phyloP scores from a whole-genome alignment of 2,797 vertebrate genomes.

The Cynopterus sphinx region DNA sequence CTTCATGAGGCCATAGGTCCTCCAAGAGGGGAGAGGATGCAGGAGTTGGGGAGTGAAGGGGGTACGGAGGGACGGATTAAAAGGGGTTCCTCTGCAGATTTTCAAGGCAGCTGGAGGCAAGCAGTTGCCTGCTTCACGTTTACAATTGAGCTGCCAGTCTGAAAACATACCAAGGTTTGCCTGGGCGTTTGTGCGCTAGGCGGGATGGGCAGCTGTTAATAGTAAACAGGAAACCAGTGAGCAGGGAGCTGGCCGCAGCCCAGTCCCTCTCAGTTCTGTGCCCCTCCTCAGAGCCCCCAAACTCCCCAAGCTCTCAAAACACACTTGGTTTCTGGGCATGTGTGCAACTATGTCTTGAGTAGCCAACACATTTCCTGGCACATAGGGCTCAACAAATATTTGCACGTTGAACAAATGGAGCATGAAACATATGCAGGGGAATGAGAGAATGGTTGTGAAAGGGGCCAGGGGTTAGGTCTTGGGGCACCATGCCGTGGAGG shows the following conservation, averaged over 20 bases:
- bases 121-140: conserved; percentile 44
- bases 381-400: conserved; percentile 31
- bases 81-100: conserved; percentile 36
- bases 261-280: conserved; percentile 46
- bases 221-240: conserved; percentile 81
- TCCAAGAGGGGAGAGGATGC: background rate
- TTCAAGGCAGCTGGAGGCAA: conserved; percentile 40
- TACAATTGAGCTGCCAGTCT: conserved; percentile 49
- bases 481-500: background rate
- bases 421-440: background rate
- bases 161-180: conserved; percentile 63
- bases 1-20: conserved; percentile 64
- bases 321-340: conserved; percentile 36
- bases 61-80: conserved; percentile 30
- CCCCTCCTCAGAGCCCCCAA: conserved; percentile 61
- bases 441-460: background rate
- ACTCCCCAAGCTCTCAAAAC: conserved; percentile 47
- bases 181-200: conserved; percentile 62
- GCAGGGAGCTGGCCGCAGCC: conserved; percentile 64
- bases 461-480: background rate
- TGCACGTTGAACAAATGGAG: background rate
- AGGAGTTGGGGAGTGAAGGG: conserved; percentile 38
- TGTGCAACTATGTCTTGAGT: conserved; percentile 18
- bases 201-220: conserved; percentile 74
- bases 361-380: conserved; percentile 42